Evolutionary conservation across 2,113 vertebrate species (phyloP), one percentile per base, ranked within the genome.

Genomic region (Taurulus bubalis): DNA sequence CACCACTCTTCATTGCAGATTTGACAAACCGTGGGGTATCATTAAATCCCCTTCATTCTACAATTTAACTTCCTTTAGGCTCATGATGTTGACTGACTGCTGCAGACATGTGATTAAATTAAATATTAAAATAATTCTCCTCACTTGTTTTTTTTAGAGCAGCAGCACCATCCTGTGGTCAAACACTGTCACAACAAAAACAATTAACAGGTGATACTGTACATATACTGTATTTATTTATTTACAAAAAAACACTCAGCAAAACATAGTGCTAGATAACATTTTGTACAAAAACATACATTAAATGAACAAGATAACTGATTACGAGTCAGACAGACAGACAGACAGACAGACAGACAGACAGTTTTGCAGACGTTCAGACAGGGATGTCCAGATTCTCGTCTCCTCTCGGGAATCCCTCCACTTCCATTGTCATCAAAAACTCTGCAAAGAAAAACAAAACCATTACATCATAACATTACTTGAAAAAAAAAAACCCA

Each of bases 341-440:
- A n/a, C n/a, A n/a, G n/a, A n/a, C n/a, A n/a, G n/a, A n/a, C 4
- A 8, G 34, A 45, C 7, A 66, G n/a, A 65, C 3, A 18, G 0
- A n/a, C 10, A 12, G 16, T 7, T 55, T n/a, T 55, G n/a, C 6
- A 62, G 14, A 14, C 22, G 20, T 24, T 93, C 59, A 93, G 11
- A 81, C 90, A 0, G 88, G 88, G 7, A 80, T 26, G 47, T 90
- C 91, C 71, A 84, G 20, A 34, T 68, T 85, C 32, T 92, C 91
- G 1, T 93, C 91, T 69, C n/a, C 83, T 87, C 88, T 87, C 0
- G 79, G 85, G 71, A 80, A 90, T 7, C 77, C 79, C 56, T 93
- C 91, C 69, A 93, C 88, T 36, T 93, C 92, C 92, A 93, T 92
- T 0, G 90, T 76, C 92, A 92, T 87, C 71, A 93, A 20, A 60